Conservation (phyloP, 2,797 vertebrate species). For the Peromyscus attwateri region DNA sequence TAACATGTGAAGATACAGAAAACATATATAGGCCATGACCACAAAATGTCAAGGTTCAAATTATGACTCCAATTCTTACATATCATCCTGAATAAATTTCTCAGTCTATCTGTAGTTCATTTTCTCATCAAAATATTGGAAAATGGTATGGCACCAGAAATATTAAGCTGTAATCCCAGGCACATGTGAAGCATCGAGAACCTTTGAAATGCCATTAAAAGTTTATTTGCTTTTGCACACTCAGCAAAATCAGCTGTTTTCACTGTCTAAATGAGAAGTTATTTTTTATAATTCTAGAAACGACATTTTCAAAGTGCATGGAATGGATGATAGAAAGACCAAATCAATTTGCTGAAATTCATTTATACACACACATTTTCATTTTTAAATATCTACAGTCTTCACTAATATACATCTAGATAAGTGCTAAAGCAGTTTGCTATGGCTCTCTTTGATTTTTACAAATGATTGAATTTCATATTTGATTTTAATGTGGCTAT, state of each 20-base stretch:
- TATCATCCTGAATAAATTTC: neutral
- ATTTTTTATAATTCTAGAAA: slow-evolving; percentile 35
- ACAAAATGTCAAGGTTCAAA: neutral
- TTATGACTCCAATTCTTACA: neutral
- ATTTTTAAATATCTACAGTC: slow-evolving; percentile 55
- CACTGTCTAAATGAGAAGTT: neutral
- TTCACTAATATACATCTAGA: slow-evolving; percentile 50
- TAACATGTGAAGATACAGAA: neutral
- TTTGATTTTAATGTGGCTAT: slow-evolving; percentile 62
- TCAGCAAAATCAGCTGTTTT: slow-evolving; percentile 48
- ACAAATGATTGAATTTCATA: slow-evolving; percentile 56
- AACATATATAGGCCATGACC: neutral
- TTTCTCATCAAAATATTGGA: slow-evolving; percentile 16
- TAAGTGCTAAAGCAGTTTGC: slow-evolving; percentile 29
- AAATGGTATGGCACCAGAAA: neutral
- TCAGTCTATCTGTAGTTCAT: neutral
- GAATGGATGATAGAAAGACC: neutral
- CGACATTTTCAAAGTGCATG: slow-evolving; percentile 25
- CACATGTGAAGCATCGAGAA: neutral
- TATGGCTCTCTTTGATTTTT: slow-evolving; percentile 56
- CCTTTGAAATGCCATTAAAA: neutral
- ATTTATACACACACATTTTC: slow-evolving; percentile 42
- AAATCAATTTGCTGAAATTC: slow-evolving; percentile 60
- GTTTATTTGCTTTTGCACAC: neutral
- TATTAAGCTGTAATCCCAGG: neutral